Percentiles rank a stretch among this genome's conserved stretches.
Evolutionary conservation across 2,113 vertebrate species (phyloP).

Genomic region (Gnathonemus longibarbis): DNA sequence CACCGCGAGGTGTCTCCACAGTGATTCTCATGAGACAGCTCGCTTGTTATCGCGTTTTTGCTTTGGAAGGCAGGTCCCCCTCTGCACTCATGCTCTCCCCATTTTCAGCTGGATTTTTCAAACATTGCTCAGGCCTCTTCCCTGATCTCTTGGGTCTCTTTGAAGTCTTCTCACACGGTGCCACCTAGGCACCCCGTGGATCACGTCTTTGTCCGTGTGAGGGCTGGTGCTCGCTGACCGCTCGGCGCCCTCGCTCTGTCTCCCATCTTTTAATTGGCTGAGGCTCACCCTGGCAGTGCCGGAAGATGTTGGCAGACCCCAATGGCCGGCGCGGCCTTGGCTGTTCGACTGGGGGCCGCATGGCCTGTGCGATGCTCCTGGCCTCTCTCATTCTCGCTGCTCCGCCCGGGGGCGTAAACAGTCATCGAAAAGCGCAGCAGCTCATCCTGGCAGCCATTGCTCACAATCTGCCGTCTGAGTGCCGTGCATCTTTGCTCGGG

Average conservation of each 20-base stretch:
- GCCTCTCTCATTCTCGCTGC: neutral
- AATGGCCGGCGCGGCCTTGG: neutral
- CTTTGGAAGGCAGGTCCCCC: neutral
- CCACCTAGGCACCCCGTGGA: neutral
- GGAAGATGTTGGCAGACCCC: neutral
- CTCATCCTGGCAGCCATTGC: neutral
- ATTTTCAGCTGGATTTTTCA: neutral
- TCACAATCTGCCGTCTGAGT: neutral
- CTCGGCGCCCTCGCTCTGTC: neutral
- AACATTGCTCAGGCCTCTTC: neutral
- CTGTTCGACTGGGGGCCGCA: neutral
- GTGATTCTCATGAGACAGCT: neutral
- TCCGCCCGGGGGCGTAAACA: neutral
- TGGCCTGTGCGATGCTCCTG: neutral
- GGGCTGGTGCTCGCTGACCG: neutral
- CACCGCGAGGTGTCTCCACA: neutral
- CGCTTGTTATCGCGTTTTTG: neutral
- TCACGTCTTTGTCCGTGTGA: neutral
- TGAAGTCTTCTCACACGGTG: neutral
- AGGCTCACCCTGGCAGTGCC: slow-evolving; percentile 2
- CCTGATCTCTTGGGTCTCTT: neutral
- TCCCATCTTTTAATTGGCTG: slow-evolving; percentile 6
- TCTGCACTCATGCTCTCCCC: neutral
- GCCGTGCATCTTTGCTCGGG: neutral
- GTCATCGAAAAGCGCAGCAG: neutral